Evolutionary conservation across 1,140 invertebrate genomes (phyloP).

Genomic region (Drosophila chauvacae): DNA sequence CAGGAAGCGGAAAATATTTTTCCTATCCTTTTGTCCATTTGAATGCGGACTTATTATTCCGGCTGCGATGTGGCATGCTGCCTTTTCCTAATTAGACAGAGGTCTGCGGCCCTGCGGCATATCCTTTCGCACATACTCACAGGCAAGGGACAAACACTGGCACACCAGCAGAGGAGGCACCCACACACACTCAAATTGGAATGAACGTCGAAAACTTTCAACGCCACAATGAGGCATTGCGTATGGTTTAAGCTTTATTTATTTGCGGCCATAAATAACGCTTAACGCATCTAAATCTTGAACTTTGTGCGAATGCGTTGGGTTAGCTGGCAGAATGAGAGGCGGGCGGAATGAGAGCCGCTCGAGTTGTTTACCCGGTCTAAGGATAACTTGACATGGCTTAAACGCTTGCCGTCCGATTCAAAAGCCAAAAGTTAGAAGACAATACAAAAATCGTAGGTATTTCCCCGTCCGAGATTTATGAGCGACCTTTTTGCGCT

Average conservation of each 20-base stretch:
- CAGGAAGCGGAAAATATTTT: neutral
- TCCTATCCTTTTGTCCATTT: constrained; percentile 4
- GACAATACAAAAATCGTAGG: constrained; percentile 72
- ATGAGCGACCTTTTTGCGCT: constrained; percentile 63
- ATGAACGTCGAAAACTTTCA: constrained; percentile 82
- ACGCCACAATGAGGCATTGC: constrained; percentile 81
- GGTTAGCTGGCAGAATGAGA: constrained; percentile 17
- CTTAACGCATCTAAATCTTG: constrained; percentile 83
- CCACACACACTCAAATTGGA: constrained; percentile 59
- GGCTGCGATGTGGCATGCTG: constrained; percentile 2
- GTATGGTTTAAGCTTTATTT: constrained; percentile 83
- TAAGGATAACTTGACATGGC: constrained; percentile 76
- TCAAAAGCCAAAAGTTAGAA: constrained; percentile 77
- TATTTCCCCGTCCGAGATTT: constrained; percentile 57
- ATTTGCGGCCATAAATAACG: constrained; percentile 83
- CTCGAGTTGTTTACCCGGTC: constrained; percentile 72
- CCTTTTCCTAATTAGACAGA: constrained; percentile 47
- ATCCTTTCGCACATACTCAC: constrained; percentile 34
- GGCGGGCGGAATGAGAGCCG: neutral
- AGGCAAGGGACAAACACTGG: neutral
- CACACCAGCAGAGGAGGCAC: neutral
- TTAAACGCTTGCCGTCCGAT: constrained; percentile 56
- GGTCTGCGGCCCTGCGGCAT: constrained; percentile 19
- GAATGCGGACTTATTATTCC: constrained; percentile 24
- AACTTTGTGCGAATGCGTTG: constrained; percentile 78